phyloP scores from a whole-genome alignment of 2,888 invertebrate genomes.

The Pyrgus malvae region DNA sequence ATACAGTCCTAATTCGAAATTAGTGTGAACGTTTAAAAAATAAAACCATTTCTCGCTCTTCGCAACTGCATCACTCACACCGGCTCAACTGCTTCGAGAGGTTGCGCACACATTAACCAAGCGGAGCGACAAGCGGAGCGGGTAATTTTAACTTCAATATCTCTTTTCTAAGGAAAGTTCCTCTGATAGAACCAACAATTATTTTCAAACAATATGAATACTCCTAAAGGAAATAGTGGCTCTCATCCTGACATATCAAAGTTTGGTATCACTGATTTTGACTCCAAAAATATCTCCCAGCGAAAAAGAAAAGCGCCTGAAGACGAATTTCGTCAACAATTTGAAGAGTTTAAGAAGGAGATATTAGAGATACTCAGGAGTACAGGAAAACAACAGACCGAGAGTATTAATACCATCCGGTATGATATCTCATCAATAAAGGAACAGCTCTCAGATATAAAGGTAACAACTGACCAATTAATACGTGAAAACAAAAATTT shows the following conservation, averaged over 20 bases:
- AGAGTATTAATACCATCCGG: neutral
- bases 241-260: neutral
- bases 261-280: neutral
- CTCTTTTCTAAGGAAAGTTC: neutral
- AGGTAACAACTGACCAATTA: neutral
- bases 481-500: neutral
- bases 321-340: neutral
- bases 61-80: too few relatives aligned
- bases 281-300: neutral
- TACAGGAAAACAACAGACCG: neutral
- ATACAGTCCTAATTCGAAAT: too few relatives aligned
- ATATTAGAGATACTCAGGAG: neutral
- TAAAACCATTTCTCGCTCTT: too few relatives aligned
- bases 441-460: neutral
- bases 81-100: too few relatives aligned
- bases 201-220: neutral
- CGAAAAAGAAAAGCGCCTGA: conserved; percentile 1
- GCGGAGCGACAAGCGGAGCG: conserved; percentile 4
- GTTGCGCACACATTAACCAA: neutral
- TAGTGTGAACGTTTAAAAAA: too few relatives aligned
- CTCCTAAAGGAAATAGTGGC: neutral
- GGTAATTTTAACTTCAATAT: neutral
- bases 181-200: too few relatives aligned
- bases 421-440: conserved; percentile 2
- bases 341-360: conserved; percentile 1